Percentiles rank a stretch among this genome's conserved stretches.
Conservation (phyloP, 2,113 vertebrate species). For the Forbesichthys agassizii region DNA sequence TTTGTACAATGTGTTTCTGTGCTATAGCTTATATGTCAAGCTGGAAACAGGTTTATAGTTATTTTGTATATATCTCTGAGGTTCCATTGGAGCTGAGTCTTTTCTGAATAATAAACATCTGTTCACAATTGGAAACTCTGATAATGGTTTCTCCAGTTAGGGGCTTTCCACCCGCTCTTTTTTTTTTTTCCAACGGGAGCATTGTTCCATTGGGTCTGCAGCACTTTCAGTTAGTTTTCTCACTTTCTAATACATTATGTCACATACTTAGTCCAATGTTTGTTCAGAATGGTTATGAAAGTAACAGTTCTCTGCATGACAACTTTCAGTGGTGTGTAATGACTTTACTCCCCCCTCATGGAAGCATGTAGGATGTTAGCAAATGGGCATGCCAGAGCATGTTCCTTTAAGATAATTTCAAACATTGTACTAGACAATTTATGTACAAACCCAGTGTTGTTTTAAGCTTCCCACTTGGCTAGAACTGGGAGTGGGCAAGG, state of each 20-base stretch:
- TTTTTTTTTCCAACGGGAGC: not conserved
- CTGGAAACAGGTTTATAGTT: not conserved
- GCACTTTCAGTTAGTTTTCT: not conserved
- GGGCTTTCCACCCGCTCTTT: slow-evolving; percentile 10
- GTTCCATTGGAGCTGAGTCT: slow-evolving; percentile 1
- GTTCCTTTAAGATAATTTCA: not conserved
- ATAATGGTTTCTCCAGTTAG: not conserved
- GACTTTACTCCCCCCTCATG: not conserved
- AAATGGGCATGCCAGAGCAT: not conserved
- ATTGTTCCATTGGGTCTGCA: not conserved
- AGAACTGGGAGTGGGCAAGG: no score
- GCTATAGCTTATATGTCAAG: no score
- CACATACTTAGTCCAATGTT: not conserved
- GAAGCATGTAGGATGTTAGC: not conserved
- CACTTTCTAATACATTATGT: not conserved
- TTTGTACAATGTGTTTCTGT: not conserved
- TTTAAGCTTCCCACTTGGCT: no score
- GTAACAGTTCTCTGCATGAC: not conserved
- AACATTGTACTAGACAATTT: not conserved
- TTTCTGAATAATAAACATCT: slow-evolving; percentile 34
- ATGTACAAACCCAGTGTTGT: no score
- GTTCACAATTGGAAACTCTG: slow-evolving; percentile 45
- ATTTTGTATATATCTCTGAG: not conserved
- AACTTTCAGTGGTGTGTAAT: not conserved
- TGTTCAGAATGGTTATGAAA: not conserved